Evolutionary conservation across 2,797 vertebrate species (phyloP).

Genomic region (Lagorchestes hirsutus): DNA sequence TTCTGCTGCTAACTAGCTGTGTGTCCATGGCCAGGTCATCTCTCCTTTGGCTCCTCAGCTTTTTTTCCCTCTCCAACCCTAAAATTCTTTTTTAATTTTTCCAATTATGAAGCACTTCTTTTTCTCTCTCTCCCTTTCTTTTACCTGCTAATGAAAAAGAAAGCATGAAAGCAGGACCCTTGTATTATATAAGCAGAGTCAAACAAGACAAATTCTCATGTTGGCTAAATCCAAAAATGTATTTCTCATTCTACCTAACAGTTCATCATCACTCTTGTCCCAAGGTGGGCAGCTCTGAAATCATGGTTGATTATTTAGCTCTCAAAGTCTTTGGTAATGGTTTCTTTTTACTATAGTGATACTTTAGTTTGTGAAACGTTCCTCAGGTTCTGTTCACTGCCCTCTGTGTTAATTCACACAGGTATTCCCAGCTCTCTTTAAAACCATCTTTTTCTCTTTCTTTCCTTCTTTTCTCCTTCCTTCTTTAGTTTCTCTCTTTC

Average conservation of each 20-base stretch:
- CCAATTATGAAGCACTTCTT: background rate
- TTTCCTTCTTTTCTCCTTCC: background rate
- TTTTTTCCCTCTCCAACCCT: background rate
- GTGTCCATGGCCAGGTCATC: background rate
- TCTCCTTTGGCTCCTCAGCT: background rate
- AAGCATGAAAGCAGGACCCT: background rate
- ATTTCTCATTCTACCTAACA: background rate
- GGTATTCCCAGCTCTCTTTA: background rate
- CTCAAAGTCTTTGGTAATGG: background rate
- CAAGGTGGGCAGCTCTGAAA: background rate
- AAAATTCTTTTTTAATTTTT: background rate
- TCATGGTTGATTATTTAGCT: background rate
- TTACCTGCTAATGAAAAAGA: background rate
- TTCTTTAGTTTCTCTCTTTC: background rate
- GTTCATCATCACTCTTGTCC: background rate
- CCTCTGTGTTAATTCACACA: background rate
- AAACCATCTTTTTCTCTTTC: background rate
- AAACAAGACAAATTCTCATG: background rate
- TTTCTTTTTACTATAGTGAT: background rate
- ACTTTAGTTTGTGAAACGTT: background rate
- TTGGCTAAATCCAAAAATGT: background rate
- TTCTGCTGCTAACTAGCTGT: background rate
- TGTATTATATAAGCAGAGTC: background rate
- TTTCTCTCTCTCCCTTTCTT: background rate
- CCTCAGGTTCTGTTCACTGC: background rate